Evolutionary conservation across 2,888 invertebrate genomes (phyloP).

Genomic region (Rhimphoctona megacephalus): DNA sequence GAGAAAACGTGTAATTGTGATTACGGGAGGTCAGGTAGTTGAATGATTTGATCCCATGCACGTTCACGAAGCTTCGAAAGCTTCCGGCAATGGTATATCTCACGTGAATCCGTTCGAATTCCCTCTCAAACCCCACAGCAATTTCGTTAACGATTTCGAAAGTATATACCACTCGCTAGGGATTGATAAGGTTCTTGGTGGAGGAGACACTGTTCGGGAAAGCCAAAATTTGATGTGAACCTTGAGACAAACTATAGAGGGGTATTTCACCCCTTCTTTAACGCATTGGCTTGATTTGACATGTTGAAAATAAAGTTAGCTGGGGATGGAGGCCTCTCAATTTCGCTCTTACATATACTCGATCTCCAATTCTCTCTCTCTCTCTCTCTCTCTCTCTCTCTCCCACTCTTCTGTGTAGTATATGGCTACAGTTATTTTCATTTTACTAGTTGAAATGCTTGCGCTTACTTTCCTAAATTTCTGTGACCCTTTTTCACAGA

Average conservation of each 20-base stretch:
- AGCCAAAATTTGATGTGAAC: slow-evolving; percentile 27
- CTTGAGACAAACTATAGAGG: slow-evolving; percentile 56
- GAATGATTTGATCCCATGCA: slow-evolving; percentile 53
- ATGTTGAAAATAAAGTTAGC: slow-evolving; percentile 80
- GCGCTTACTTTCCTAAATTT: slow-evolving; percentile 19
- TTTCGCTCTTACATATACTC: background rate
- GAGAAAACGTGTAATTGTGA: slow-evolving; percentile 71
- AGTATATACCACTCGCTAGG: slow-evolving; percentile 74
- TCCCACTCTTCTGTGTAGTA: background rate
- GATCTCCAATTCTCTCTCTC: background rate
- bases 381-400: background rate
- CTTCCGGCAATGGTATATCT: slow-evolving; percentile 23
- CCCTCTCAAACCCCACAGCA: slow-evolving; percentile 73
- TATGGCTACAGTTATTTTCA: slow-evolving; percentile 43
- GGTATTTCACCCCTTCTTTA: slow-evolving; percentile 2
- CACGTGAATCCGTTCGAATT: slow-evolving; percentile 19
- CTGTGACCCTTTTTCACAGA: slow-evolving; percentile 15
- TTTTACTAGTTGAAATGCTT: slow-evolving; percentile 24
- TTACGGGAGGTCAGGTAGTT: slow-evolving; percentile 69
- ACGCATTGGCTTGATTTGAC: slow-evolving; percentile 77
- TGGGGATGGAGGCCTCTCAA: slow-evolving; percentile 43
- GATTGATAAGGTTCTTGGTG: slow-evolving; percentile 77
- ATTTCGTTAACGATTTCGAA: slow-evolving; percentile 79
- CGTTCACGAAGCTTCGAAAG: slow-evolving; percentile 71
- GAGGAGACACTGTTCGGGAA: slow-evolving; percentile 48